Evolutionary conservation across 2,888 invertebrate genomes (phyloP), one percentile per base, ranked within the genome.

Genomic region (Pandemis heparana): DNA sequence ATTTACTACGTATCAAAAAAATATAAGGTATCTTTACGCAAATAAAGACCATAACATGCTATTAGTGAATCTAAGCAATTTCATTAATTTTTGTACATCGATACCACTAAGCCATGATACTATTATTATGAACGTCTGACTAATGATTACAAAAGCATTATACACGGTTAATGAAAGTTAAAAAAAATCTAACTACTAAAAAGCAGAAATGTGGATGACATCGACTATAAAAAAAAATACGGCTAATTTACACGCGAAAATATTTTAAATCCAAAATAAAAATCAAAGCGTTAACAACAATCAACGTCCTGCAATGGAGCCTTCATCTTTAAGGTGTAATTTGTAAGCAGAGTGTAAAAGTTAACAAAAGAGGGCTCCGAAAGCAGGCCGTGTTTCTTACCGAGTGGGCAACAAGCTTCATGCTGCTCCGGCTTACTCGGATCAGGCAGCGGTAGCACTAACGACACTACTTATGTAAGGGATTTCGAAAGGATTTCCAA

Each of bases 361-460:
- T 70, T 68, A 60, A 63, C 39, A 77, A 73, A 72, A 76, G 63
- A 67, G 66, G 77, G 77, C 78, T 80, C 82, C 80, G 72, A 77
- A 78, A 81, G 76, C 80, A 83, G 83, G 78, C 75, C 77, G 76
- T 75, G 76, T 80, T 85, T 92, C 96, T 97, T 97, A 97, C 97
- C 96, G 94, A 97, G 96, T 91, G 97, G 97, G 95, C 97, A 97
- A 96, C 97, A 97, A 95, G 97, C 97, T 95, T 97, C 97, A 95
- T 97, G 97, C 96, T 97, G 97, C 95, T 97, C 97, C 89, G 97
- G 97, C 95, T 97, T 97, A 93, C 97, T 96, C 90, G 97, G 97
- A 95, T 97, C 96, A 93, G 97, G 97, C 94, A 97, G 95, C 92
- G 97, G 97, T 95, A 97, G 95, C 90, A 96, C 96, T 95, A 96